These are phyloP conservation scores for Carassius gibelio DNA, from an alignment of 2,113 vertebrate species.

Conservation along the genomic window DNA sequence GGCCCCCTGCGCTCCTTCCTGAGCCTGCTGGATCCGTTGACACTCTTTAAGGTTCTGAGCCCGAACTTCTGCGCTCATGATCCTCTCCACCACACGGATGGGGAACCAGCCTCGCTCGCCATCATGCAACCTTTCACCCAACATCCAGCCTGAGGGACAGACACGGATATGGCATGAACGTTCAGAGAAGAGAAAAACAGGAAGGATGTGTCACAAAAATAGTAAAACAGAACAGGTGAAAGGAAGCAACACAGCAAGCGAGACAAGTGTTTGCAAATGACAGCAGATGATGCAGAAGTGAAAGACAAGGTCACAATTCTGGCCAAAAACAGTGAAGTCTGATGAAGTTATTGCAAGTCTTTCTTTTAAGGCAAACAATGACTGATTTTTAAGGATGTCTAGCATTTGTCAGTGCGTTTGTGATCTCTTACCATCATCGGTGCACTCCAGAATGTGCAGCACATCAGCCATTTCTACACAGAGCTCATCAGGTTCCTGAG, in stretches of 20 bases:
- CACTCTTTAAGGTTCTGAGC: constrained; percentile 93
- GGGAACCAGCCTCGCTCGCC: constrained; percentile 97
- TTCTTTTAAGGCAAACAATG: neutral
- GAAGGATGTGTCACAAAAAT: constrained; percentile 10
- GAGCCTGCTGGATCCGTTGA: constrained; percentile 87
- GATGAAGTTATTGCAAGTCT: neutral
- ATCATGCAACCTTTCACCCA: constrained; percentile 92
- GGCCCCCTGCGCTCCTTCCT: constrained; percentile 72
- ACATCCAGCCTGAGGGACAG: constrained; percentile 86
- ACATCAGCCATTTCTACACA: constrained; percentile 93
- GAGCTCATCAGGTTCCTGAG: constrained; percentile 93
- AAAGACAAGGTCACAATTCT: neutral
- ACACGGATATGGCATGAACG: neutral
- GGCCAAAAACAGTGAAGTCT: neutral
- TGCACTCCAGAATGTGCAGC: constrained; percentile 89
- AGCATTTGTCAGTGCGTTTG: neutral
- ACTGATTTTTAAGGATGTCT: neutral
- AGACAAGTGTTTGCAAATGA: neutral
- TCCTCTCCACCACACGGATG: constrained; percentile 87
- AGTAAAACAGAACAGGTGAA: neutral
- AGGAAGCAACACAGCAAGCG: neutral
- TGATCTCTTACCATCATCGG: constrained; percentile 82
- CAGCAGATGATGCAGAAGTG: neutral
- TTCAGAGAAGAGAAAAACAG: neutral
- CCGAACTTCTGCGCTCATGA: constrained; percentile 89